Percentiles rank a stretch among this genome's conserved stretches.
Conservation (phyloP, 23 tunicate genomes). For the Ciona savignyi region DNA sequence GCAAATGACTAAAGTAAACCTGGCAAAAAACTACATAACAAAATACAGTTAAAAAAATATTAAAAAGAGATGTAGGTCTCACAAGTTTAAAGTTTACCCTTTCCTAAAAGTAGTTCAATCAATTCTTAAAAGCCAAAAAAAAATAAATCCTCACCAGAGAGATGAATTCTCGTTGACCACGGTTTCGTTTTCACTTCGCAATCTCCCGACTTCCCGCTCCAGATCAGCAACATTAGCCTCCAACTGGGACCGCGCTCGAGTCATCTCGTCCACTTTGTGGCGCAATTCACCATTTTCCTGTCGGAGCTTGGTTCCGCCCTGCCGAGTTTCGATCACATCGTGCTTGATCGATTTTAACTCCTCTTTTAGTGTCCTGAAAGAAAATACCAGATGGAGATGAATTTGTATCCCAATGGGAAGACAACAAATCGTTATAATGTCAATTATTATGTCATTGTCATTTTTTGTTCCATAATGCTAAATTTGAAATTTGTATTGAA, state of each 20-base stretch:
- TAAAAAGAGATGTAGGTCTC: no score
- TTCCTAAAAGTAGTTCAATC: no score
- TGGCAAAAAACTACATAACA: no score
- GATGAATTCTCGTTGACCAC: slow-evolving; percentile 28
- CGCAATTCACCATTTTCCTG: slow-evolving; percentile 48
- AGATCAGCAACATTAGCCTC: slow-evolving; percentile 11
- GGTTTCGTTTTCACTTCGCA: slow-evolving; percentile 23
- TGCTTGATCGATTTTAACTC: slow-evolving; percentile 63
- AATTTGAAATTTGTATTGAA: no score
- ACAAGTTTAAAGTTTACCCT: no score
- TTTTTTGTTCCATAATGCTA: no score
- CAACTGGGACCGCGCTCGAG: slow-evolving; percentile 25
- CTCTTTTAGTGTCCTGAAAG: slow-evolving; percentile 27
- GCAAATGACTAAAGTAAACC: no score
- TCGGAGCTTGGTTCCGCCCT: slow-evolving; percentile 48
- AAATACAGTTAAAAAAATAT: no score
- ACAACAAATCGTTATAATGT: no score
- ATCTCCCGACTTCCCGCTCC: slow-evolving; percentile 24
- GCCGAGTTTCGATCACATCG: slow-evolving; percentile 68
- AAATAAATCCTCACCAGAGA: slow-evolving; percentile 52
- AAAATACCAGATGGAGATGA: background rate
- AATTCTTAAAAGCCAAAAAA: no score
- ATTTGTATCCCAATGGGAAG: no score
- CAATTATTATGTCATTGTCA: no score
- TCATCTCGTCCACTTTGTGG: slow-evolving; percentile 24